Base-by-base conservation (phyloP, 2,888 invertebrate genomes). In the Nineta flava region DNA sequence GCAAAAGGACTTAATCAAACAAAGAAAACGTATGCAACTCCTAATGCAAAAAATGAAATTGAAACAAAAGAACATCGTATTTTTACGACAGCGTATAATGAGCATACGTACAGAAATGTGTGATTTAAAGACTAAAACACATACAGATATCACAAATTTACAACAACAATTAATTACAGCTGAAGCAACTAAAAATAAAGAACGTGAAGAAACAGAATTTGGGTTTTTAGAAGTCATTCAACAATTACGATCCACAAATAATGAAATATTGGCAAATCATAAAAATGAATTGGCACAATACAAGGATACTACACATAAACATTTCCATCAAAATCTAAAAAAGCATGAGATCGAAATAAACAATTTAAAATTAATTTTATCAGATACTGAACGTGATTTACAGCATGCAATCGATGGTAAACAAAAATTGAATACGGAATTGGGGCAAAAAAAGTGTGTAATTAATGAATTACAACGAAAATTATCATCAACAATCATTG, bases 321-420 rank as follows among this genome's bases (percentile, higher is more conserved):
- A 38, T 26, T 26, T 26, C 4, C 26, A 12, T 38, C 38, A 38
- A 15, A 72, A 66, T 55, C 65, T 74, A 6, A 73, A 73, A 44
- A 68, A 73, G 54, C 66, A 69, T 53, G 74, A 75, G 57, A 53
- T 72, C 19, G 74, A 74, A 56, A 74, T 73, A 52, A 73, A 72
- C 54, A 64, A 66, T 50, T 61, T 71, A 1, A 64, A 67, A 62
- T 59, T 61, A 5, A 55, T 59, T 21, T 54, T 65, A 6, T 51
- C 57, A 12, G 54, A 44, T 12, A 41, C 35, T 9, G 35, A 49
- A 44, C 10, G 35, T 6, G 34, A 44, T 10, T 35, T 60, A 9
- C 52, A 57, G 50, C 42, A 48, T 10, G 54, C 57, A 46, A 57
- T 56, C 41, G 51, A 55, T 43, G 40, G 45, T 15, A 44, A 49